These are phyloP conservation scores for Tragelaphus imberbis DNA, from an alignment of 2,113 vertebrate species.

Conservation along the genomic window DNA sequence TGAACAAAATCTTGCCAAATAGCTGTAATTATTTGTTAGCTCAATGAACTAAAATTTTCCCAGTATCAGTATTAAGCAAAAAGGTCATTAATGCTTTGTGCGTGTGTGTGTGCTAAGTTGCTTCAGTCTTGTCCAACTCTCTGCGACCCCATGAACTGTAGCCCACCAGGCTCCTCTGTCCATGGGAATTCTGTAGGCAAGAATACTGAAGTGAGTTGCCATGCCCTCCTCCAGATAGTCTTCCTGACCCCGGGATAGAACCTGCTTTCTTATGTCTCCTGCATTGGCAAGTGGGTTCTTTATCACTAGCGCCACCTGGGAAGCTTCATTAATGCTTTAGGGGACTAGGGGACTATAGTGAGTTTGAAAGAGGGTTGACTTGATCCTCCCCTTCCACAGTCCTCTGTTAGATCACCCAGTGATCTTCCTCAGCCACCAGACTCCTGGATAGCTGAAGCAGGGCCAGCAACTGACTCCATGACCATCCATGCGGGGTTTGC, in stretches of 20 bases:
- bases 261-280: not conserved
- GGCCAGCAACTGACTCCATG: not conserved
- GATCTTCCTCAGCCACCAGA: not conserved
- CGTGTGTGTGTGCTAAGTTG: not conserved
- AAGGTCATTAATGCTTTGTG: constrained; percentile 28
- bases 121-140: not conserved
- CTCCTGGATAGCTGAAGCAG: not conserved
- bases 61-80: constrained; percentile 12
- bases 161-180: not conserved
- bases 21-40: constrained; percentile 17
- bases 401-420: not conserved
- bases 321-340: not conserved
- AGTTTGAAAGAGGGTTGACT: not conserved
- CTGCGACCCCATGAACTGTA: not conserved
- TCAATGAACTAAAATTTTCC: constrained; percentile 40
- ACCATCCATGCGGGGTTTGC: not conserved
- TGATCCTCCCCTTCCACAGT: not conserved
- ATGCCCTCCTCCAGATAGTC: not conserved
- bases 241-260: not conserved
- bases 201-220: not conserved
- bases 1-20: constrained; percentile 46
- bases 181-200: not conserved
- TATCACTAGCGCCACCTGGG: not conserved
- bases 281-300: not conserved
- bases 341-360: not conserved